Percentiles rank a stretch among this genome's conserved stretches.
These are phyloP conservation scores for Diuraphis noxia DNA, from an alignment of 1,140 invertebrate species.

Conservation along the genomic window DNA sequence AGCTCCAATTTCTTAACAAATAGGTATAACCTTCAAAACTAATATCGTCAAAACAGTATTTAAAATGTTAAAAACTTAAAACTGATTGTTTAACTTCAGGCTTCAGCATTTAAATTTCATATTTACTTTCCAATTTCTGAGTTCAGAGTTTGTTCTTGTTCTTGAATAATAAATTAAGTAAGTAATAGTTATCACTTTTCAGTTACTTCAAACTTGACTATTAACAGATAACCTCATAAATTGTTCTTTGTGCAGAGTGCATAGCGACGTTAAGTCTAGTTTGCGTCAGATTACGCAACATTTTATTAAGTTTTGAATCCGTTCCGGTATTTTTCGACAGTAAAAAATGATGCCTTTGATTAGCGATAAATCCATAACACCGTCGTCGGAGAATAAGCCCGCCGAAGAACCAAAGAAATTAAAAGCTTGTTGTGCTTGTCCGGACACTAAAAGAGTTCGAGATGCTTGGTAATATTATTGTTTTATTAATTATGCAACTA, in stretches of 20 bases:
- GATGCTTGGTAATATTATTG: conserved; percentile 80
- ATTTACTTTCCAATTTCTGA: too few relatives aligned
- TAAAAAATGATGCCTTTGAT: conserved; percentile 1
- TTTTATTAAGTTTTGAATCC: neutral
- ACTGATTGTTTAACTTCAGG: too few relatives aligned
- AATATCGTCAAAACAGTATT: too few relatives aligned
- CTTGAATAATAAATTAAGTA: too few relatives aligned
- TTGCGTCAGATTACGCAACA: neutral
- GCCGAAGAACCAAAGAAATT: conserved; percentile 66
- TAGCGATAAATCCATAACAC: neutral
- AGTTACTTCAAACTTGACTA: too few relatives aligned
- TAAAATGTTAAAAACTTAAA: too few relatives aligned
- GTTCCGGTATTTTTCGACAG: neutral
- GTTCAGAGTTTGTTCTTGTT: too few relatives aligned
- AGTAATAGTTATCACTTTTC: too few relatives aligned
- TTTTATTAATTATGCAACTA: neutral
- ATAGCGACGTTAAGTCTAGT: neutral
- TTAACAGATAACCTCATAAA: too few relatives aligned
- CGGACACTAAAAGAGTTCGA: conserved; percentile 88
- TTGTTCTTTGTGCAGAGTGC: neutral
- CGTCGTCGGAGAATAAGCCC: conserved; percentile 3
- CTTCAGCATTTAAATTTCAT: too few relatives aligned
- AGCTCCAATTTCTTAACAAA: too few relatives aligned
- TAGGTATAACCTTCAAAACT: too few relatives aligned
- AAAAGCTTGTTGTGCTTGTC: conserved; percentile 97